phyloP scores from a whole-genome alignment of 1,140 invertebrate species.

The Tigriopus japonicus region DNA sequence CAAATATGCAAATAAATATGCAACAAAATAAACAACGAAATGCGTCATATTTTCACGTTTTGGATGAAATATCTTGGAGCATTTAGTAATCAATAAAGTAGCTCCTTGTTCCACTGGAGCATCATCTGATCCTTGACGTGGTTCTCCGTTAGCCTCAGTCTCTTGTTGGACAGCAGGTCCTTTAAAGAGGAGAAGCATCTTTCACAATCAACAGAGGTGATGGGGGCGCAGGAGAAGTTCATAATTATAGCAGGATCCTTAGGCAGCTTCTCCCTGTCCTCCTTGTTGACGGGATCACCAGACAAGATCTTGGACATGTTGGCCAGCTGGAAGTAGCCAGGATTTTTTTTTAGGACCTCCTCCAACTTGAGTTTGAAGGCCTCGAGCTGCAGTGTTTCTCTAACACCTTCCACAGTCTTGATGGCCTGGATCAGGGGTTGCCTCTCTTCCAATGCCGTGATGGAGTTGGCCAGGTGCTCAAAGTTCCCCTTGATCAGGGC shows the following conservation, averaged over 20 bases:
- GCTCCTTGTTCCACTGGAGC: too few relatives aligned
- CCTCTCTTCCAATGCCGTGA: background rate
- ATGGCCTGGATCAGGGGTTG: background rate
- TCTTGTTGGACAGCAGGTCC: background rate
- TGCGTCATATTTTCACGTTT: too few relatives aligned
- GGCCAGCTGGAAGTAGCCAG: background rate
- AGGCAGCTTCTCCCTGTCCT: background rate
- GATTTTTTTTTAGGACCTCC: background rate
- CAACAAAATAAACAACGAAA: too few relatives aligned
- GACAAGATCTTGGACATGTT: background rate
- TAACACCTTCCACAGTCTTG: background rate
- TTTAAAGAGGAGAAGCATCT: background rate
- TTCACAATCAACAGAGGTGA: background rate
- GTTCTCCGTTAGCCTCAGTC: too few relatives aligned
- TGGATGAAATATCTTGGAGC: too few relatives aligned
- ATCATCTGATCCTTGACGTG: too few relatives aligned
- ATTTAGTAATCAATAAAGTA: too few relatives aligned
- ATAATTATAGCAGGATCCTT: background rate
- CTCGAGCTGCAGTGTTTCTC: background rate
- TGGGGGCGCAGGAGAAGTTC: background rate
- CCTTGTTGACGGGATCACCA: background rate
- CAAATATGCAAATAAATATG: too few relatives aligned
- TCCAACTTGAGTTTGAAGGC: background rate
- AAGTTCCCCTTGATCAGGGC: background rate
- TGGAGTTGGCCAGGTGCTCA: background rate